Evolutionary conservation across 2,113 vertebrate species (phyloP), one percentile per base, ranked within the genome.

Genomic region (Leucopsar rothschildi): DNA sequence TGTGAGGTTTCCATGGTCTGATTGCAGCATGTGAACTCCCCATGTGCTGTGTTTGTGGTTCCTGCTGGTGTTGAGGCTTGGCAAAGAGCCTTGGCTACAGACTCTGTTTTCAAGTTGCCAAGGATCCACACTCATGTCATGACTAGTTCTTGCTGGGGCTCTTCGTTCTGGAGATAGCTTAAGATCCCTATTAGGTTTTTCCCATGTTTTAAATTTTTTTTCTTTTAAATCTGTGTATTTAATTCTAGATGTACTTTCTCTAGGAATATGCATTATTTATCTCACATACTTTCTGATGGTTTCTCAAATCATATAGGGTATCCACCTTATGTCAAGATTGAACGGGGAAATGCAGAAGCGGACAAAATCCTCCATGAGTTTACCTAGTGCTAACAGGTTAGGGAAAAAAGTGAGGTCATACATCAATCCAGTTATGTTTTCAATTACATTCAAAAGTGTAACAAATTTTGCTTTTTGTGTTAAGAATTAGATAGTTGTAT

Each of bases 401-500:
- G 45, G 1, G 1, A 28, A 33, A 53, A 52, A 55, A 52, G 10
- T 60, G 56, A 65, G 5, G 11, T 86, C 75, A 63, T 59, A 15
- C 12, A 65, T 77, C 31, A 63, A 83, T 45, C 6, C 21, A 63
- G 4, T 83, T 82, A 60, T 5, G 12, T 66, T 83, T 93, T 63
- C 81, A 71, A 70, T 82, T 82, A 37, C 39, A 47, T 83, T 75
- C 52, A 60, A 82, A 91, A 91, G 39, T 35, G 12, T 64, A 89
- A 84, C 27, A 79, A 55, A 81, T 86, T 64, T 64, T 82, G 59
- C 60, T 70, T 84, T 95, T 86, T 84, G 20, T 52, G 39, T 70
- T 86, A 85, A 88, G 44, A 27, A 45, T 73, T 73, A 83, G 50
- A 39, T 42, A 78, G 55, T 59, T 1, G 0, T 29, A 9, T 53